Evolutionary conservation across 2,113 vertebrate genomes (phyloP).

Genomic region (Macaca mulatta): DNA sequence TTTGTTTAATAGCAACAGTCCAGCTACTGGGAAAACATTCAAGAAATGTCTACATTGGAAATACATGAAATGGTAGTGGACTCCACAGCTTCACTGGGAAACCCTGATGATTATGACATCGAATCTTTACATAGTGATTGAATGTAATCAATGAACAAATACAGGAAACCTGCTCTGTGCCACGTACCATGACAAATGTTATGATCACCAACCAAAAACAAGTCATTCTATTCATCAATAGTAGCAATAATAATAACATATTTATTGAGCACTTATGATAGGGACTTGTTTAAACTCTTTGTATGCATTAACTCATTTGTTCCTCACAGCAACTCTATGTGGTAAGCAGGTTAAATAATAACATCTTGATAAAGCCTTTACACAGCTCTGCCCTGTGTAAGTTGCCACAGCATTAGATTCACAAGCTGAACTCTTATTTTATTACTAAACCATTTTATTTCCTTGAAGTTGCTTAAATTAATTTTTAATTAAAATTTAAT

Average conservation of each 20-base stretch:
- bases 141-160: background rate
- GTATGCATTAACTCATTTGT: background rate
- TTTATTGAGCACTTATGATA: background rate
- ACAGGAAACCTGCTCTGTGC: background rate
- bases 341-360: background rate
- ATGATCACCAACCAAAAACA: background rate
- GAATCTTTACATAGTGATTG: background rate
- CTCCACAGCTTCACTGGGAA: background rate
- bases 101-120: background rate
- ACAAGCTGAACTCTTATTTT: background rate
- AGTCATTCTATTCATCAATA: background rate
- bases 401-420: background rate
- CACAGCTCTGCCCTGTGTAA: background rate
- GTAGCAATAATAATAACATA: background rate
- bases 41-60: slow-evolving; percentile 24
- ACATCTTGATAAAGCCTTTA: background rate
- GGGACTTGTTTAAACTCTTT: background rate
- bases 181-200: rapidly evolving
- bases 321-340: background rate
- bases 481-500: background rate
- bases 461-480: background rate
- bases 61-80: background rate
- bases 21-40: background rate
- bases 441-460: background rate
- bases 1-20: slow-evolving; percentile 6